Base-by-base conservation (phyloP, 2,113 vertebrate species). In the Natator depressus region DNA sequence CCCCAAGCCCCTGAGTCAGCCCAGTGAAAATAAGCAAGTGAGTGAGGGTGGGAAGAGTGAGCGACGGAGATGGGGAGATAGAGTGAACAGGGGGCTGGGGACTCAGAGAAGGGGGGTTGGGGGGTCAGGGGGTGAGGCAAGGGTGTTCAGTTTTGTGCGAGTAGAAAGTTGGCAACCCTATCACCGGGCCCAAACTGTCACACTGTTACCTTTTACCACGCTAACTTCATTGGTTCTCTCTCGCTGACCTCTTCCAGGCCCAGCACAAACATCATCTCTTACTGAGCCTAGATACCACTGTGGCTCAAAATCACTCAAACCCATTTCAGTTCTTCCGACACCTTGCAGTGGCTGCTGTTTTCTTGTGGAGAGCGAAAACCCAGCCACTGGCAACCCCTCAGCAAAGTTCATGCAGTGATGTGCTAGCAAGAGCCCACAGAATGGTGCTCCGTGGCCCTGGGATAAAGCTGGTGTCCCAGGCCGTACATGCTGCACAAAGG, bases 211-310 rank as follows among this genome's bases (percentile, higher is more conserved):
- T 94, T 94, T 88, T 27, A 57, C 57, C 29, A 72, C 20, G 5
- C 19, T 80, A 29, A 86, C n/a, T 87, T 92, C 93, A 94, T 93
- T 96, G 91, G 95, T 90, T 17, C n/a, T 92, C 49, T 69, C 79
- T 50, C 79, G 80, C 38, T 85, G 93, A 93, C 81, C 57, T 92
- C 87, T 92, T 54, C 80, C n/a, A 91, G 83, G 22, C 81, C 85
- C 62, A 83, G 6, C 83, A 72, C 79, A 31, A 65, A 69, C 10
- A 65, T 86, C 59, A 91, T 89, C 87, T 83, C 95, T 88, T 92
- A 17, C 57, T 87, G 78, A 38, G 78, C 87, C 86, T 92, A 65
- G 94, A 65, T 75, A 62, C 29, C 78, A 92, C 89, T 55, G 46
- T 22, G 46, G 10, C 57, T 55, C 85, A 62, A 38, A n/a, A 38